Percentiles rank a stretch among this genome's conserved stretches.
These are phyloP conservation scores for Acromyrmex heyeri DNA, from an alignment of 1,140 invertebrate species.

Conservation along the genomic window DNA sequence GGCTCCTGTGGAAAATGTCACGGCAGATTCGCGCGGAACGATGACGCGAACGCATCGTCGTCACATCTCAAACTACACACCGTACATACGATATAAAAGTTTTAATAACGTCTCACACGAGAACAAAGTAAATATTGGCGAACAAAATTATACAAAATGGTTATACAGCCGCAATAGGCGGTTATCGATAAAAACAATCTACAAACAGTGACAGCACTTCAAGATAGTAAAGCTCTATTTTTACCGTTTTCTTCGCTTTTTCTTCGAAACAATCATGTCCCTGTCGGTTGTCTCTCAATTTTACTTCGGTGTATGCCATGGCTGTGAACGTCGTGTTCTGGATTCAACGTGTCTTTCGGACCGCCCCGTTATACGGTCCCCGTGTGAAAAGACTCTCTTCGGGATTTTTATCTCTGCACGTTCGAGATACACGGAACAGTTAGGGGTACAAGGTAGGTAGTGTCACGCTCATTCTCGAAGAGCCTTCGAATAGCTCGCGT, in stretches of 20 bases:
- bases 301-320: conserved; percentile 15
- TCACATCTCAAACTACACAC: background rate
- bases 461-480: conserved; percentile 35
- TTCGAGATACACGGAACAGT: conserved; percentile 54
- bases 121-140: conserved; percentile 30
- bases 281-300: conserved; percentile 3
- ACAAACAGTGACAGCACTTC: conserved; percentile 62
- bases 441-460: conserved; percentile 40
- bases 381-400: conserved; percentile 56
- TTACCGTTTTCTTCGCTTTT: conserved; percentile 22
- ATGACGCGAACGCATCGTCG: conserved; percentile 10
- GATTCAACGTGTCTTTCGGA: conserved; percentile 34
- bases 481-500: conserved; percentile 35
- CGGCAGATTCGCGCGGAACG: background rate
- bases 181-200: conserved; percentile 68
- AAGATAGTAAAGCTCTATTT: conserved; percentile 24
- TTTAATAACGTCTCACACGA: conserved; percentile 21
- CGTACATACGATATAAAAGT: conserved; percentile 32
- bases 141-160: conserved; percentile 67
- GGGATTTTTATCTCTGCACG: conserved; percentile 47
- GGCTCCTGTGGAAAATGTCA: conserved; percentile 47
- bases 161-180: conserved; percentile 66
- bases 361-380: conserved; percentile 39
- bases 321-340: background rate
- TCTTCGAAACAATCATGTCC: conserved; percentile 8